Conservation (phyloP, 2,113 vertebrate species). For the Irena cyanogastra region DNA sequence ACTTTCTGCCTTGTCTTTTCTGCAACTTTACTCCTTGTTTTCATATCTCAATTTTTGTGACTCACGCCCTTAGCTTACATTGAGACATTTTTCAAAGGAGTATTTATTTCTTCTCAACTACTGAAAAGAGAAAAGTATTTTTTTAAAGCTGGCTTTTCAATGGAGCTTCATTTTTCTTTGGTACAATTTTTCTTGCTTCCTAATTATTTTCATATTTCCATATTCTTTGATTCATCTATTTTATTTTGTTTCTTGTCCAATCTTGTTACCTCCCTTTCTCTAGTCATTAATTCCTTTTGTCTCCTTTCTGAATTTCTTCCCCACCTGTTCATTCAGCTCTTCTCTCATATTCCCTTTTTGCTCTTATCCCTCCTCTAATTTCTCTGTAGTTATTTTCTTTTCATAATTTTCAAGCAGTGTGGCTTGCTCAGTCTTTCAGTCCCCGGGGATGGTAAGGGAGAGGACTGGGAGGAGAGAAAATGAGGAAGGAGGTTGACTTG, state of each 20-base stretch:
- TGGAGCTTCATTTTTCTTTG: background rate
- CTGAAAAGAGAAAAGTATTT: background rate
- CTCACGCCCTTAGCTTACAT: background rate
- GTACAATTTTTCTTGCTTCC: background rate
- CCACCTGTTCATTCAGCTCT: background rate
- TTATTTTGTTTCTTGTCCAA: background rate
- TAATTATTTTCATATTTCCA: background rate
- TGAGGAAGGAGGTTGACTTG: background rate
- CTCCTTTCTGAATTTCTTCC: background rate
- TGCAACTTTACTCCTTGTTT: background rate
- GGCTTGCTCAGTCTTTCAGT: background rate
- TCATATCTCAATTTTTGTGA: background rate
- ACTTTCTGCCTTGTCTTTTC: background rate
- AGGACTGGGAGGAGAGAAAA: constrained; percentile 18
- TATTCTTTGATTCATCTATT: background rate
- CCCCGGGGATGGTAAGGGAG: background rate
- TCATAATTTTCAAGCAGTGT: background rate
- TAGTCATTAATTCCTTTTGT: background rate
- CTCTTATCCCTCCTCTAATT: background rate
- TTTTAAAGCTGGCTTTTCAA: background rate
- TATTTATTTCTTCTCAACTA: background rate
- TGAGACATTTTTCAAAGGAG: background rate
- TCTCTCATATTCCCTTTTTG: background rate
- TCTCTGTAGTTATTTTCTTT: background rate
- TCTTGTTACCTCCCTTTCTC: background rate